These are phyloP conservation scores for Hyposmocoma kahamanoa DNA, from an alignment of 1,140 invertebrate genomes.

Conservation along the genomic window DNA sequence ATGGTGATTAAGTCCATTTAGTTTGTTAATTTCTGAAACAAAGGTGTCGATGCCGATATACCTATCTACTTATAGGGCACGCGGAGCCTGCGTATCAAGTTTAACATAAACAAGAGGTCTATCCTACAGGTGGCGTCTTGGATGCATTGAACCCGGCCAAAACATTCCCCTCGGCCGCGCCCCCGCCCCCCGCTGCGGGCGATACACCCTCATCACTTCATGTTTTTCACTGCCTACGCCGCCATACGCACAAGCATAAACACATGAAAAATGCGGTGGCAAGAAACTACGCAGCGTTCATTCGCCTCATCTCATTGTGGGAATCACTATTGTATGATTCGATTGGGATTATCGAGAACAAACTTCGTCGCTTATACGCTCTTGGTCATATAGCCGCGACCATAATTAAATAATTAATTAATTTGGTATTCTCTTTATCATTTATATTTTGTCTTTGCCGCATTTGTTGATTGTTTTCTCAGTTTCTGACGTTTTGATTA, in stretches of 20 bases:
- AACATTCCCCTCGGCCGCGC: conserved; percentile 31
- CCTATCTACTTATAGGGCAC: no score
- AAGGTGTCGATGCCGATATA: no score
- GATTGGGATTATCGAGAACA: conserved; percentile 12
- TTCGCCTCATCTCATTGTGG: conserved; percentile 32
- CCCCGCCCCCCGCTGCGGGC: conserved; percentile 8
- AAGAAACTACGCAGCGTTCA: conserved; percentile 41
- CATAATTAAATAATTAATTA: no score
- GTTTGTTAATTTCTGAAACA: no score
- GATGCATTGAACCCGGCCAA: conserved; percentile 49
- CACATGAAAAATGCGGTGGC: conserved; percentile 30
- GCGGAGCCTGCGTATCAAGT: not conserved
- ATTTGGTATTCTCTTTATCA: no score
- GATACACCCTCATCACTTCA: conserved; percentile 29
- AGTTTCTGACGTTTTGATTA: no score
- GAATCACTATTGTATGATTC: conserved; percentile 15
- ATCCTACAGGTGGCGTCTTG: conserved; percentile 45
- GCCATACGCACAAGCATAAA: conserved; percentile 21
- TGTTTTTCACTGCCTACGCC: conserved; percentile 28
- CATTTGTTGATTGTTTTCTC: no score
- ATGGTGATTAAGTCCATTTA: not conserved
- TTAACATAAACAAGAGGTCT: conserved; percentile 6
- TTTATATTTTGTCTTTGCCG: no score
- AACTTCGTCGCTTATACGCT: no score
- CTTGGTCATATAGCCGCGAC: no score